Percentiles rank a stretch among this genome's conserved stretches.
phyloP scores from a whole-genome alignment of 2,113 vertebrate species.

The Hirundichthys speculiger region DNA sequence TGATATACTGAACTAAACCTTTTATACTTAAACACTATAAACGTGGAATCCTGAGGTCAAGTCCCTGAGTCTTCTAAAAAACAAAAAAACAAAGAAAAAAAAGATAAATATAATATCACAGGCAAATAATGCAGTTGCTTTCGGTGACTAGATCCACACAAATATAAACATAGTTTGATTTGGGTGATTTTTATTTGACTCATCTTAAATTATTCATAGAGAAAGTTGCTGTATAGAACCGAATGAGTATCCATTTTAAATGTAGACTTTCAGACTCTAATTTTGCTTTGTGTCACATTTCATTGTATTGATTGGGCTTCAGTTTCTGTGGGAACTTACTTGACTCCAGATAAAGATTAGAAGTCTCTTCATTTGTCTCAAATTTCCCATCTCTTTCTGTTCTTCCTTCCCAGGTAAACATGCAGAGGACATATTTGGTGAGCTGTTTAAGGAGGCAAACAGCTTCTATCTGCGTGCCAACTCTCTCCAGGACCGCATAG shows the following conservation, averaged over 20 bases:
- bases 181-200: slow-evolving; percentile 3
- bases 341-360: slow-evolving; percentile 43
- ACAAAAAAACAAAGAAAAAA: too few species aligned
- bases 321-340: slow-evolving; percentile 23
- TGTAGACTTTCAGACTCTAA: slow-evolving; percentile 19
- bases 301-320: slow-evolving; percentile 40
- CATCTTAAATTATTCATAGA: slow-evolving; percentile 36
- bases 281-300: slow-evolving; percentile 51
- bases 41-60: too few species aligned
- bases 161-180: too few species aligned
- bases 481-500: slow-evolving; percentile 97
- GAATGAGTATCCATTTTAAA: slow-evolving; percentile 43
- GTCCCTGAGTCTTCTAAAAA: too few species aligned
- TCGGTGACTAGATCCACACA: too few species aligned
- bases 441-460: slow-evolving; percentile 97
- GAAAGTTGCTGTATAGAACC: slow-evolving; percentile 17
- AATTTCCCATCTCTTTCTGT: slow-evolving; percentile 1
- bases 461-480: slow-evolving; percentile 96
- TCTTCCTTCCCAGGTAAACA: slow-evolving; percentile 88
- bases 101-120: background rate
- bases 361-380: slow-evolving; percentile 26
- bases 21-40: too few species aligned
- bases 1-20: too few species aligned
- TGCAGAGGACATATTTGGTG: slow-evolving; percentile 98
- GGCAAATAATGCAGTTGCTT: background rate